Evolutionary conservation across 2,888 invertebrate species (phyloP).

Genomic region (Pemphredon lugubris): DNA sequence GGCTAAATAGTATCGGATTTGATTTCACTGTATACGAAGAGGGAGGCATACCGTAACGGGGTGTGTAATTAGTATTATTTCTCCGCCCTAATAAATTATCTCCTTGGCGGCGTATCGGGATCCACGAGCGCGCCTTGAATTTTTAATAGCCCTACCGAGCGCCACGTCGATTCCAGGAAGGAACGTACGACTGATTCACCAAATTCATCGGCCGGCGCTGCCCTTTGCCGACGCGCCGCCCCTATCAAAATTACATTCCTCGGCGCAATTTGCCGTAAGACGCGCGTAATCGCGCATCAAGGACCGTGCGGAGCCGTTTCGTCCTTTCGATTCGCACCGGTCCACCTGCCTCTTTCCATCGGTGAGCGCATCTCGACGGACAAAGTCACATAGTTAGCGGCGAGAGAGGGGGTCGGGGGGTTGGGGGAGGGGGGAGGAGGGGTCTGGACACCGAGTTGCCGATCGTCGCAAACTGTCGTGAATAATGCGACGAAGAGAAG

Average conservation of each 20-base stretch:
- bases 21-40: neutral
- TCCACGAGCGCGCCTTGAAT: constrained; percentile 25
- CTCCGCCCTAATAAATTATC: constrained; percentile 12
- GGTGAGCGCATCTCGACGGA: no score
- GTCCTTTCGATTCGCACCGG: no score
- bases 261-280: neutral
- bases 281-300: no score
- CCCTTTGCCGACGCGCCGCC: constrained; percentile 12
- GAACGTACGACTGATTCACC: constrained; percentile 7
- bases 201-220: neutral
- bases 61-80: constrained; percentile 1
- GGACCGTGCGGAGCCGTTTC: no score
- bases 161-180: constrained; percentile 33
- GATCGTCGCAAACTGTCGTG: constrained; percentile 12
- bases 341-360: no score
- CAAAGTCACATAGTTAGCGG: constrained; percentile 41
- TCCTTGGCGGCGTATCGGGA: constrained; percentile 17
- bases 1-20: neutral
- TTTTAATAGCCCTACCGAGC: constrained; percentile 33
- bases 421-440: no score
- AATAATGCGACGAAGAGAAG: constrained; percentile 22
- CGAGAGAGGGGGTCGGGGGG: no score
- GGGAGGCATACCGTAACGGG: neutral
- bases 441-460: constrained; percentile 17
- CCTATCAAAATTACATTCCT: no score